phyloP scores from a whole-genome alignment of 1,140 invertebrate species.

The Pseudomyrmex cubaensis region DNA sequence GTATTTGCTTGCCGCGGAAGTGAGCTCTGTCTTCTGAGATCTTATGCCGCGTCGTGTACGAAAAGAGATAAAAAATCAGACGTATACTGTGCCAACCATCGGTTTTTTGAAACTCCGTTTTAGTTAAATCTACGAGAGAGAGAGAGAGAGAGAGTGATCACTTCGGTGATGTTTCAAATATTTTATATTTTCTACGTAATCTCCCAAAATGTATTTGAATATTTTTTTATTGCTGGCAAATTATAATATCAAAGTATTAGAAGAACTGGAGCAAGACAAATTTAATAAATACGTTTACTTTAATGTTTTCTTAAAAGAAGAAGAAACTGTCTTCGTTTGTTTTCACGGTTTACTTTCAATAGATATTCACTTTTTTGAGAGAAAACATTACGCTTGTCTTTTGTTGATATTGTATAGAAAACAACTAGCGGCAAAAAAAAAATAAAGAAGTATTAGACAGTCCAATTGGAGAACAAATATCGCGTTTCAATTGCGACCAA shows the following conservation, averaged over 20 bases:
- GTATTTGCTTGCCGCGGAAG: neutral
- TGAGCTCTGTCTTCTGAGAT: neutral
- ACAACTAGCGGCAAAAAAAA: neutral
- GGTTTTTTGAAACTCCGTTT: too few species aligned
- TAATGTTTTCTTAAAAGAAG: neutral
- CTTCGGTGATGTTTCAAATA: too few species aligned
- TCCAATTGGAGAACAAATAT: constrained; percentile 67
- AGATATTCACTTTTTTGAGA: neutral
- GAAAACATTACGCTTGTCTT: neutral
- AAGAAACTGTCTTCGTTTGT: too few species aligned
- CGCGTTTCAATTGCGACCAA: constrained; percentile 68
- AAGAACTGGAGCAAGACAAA: too few species aligned
- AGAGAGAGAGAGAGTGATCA: too few species aligned
- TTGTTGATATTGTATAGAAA: neutral
- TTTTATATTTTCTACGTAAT: too few species aligned
- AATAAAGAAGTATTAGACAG: constrained; percentile 65
- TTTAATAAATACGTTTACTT: too few species aligned
- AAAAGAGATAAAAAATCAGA: neutral
- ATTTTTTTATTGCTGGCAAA: too few species aligned
- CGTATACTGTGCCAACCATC: neutral
- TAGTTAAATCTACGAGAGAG: too few species aligned
- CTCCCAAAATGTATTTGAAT: too few species aligned
- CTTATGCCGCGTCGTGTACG: constrained; percentile 11
- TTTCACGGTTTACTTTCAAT: neutral
- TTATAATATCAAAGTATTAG: too few species aligned